Evolutionary conservation across 2,113 vertebrate genomes (phyloP), one percentile per base, ranked within the genome.

Genomic region (Haplotaxodon microlepis): DNA sequence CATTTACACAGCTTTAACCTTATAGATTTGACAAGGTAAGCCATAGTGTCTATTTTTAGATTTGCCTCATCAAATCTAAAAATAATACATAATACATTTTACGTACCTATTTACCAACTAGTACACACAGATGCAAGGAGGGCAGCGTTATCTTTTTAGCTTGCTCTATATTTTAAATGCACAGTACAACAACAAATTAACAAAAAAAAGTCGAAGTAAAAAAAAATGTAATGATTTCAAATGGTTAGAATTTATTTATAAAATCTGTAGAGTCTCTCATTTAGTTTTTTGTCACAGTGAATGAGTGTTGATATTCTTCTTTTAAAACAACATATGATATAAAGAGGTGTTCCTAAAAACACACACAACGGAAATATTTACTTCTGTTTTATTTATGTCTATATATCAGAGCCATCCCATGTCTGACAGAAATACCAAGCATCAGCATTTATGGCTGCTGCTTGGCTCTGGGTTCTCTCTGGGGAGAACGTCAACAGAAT

Each of bases 11-110:
- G 16, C 29, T 63, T 34, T 34, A 34, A 63, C 29, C 0, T 57
- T 8, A 3, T 57, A 57, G 54, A 57, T 57, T 54, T 57, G 54
- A 57, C 54, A 57, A 8, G 24, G 24, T 57, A 29, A 29, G 24
- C 24, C 0, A 0, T 57, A 57, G 0, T 57, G 24, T 57, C 54
- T 27, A 29, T 29, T 57, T 57, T 57, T 57, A 57, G 54, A 57
- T 57, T 57, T 57, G 24, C 0, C 24, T 57, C 12, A 27, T 14
- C 54, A 57, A 57, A 57, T 57, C 7, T 8, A 27, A 57, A 57
- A 27, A 27, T 57, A 57, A 27, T 57, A 57, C 54, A 27, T 57
- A 8, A 14, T 57, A 57, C 54, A 27, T 56, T 0, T 27, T 27
- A 27, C 21, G 14, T 57, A 24, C 7, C 7, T 57, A 57, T 27